phyloP scores from a whole-genome alignment of 2,797 vertebrate genomes.

The Hydrolagus colliei region DNA sequence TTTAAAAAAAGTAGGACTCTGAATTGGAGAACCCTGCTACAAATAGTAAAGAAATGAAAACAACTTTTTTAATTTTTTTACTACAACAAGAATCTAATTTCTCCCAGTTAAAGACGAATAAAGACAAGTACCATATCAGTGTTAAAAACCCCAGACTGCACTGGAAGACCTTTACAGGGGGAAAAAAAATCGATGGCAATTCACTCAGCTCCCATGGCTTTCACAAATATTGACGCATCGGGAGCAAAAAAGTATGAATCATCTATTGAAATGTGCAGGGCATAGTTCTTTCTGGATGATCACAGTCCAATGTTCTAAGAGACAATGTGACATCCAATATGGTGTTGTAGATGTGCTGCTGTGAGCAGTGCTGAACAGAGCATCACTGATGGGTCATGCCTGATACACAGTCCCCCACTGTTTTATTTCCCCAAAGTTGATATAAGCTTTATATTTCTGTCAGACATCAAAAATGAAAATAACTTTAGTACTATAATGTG shows the following conservation, averaged over 20 bases:
- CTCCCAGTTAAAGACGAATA: not conserved
- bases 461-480: slow-evolving; percentile 17
- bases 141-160: slow-evolving; percentile 26
- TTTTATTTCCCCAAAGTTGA: slow-evolving; percentile 25
- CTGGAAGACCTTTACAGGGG: slow-evolving; percentile 14
- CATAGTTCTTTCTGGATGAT: slow-evolving; percentile 35
- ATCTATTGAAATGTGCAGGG: slow-evolving; percentile 37
- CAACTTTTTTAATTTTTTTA: not conserved
- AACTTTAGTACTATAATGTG: not conserved
- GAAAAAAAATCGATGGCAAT: slow-evolving; percentile 35
- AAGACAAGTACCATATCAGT: slow-evolving; percentile 31
- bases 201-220: slow-evolving; percentile 33
- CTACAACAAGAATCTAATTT: not conserved
- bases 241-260: slow-evolving; percentile 34
- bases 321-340: slow-evolving; percentile 31
- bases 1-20: not conserved
- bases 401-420: slow-evolving; percentile 34
- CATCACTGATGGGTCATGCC: slow-evolving; percentile 34
- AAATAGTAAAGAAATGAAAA: not conserved
- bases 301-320: slow-evolving; percentile 29
- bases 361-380: slow-evolving; percentile 31
- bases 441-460: slow-evolving; percentile 33
- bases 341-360: slow-evolving; percentile 30
- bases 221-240: slow-evolving; percentile 32
- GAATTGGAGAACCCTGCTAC: not conserved